Conservation (phyloP, 2,888 invertebrate genomes). For the Drosophila monieri region DNA sequence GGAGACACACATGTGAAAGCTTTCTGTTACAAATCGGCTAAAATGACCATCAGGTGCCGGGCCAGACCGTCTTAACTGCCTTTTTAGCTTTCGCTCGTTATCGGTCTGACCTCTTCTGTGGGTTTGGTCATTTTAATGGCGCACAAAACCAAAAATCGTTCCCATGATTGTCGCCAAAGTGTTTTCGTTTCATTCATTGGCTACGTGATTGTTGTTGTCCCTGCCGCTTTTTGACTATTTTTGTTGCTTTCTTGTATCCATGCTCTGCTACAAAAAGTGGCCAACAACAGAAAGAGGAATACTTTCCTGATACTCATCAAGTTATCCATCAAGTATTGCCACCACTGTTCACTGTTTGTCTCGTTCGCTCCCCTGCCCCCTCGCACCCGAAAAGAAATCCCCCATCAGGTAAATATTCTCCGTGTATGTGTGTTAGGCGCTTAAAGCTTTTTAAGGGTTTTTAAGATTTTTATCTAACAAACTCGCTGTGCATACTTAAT, state of each 20-base stretch:
- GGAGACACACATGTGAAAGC: conserved; percentile 68
- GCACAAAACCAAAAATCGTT: conserved; percentile 58
- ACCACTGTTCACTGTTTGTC: conserved; percentile 40
- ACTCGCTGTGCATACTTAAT: conserved; percentile 80
- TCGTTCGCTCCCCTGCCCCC: background rate
- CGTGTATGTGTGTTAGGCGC: conserved; percentile 50
- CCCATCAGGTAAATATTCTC: conserved; percentile 8
- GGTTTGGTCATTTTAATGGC: conserved; percentile 66
- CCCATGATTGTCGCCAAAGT: conserved; percentile 81
- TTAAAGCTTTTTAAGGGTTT: conserved; percentile 79
- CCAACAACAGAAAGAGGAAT: conserved; percentile 56
- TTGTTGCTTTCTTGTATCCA: conserved; percentile 50
- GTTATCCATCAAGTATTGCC: conserved; percentile 57
- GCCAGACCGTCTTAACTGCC: conserved; percentile 49
- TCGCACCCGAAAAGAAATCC: background rate
- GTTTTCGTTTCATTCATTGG: conserved; percentile 75
- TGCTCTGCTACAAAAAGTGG: conserved; percentile 42
- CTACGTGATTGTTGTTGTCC: conserved; percentile 59
- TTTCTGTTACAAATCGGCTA: conserved; percentile 74
- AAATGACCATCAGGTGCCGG: conserved; percentile 59
- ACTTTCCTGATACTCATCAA: conserved; percentile 60
- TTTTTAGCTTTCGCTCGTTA: conserved; percentile 77
- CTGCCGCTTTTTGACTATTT: conserved; percentile 38
- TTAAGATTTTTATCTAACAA: conserved; percentile 79
- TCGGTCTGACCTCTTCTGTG: conserved; percentile 70